Evolutionary conservation across 2,888 invertebrate genomes (phyloP).

Genomic region (Hybos culiciformis): DNA sequence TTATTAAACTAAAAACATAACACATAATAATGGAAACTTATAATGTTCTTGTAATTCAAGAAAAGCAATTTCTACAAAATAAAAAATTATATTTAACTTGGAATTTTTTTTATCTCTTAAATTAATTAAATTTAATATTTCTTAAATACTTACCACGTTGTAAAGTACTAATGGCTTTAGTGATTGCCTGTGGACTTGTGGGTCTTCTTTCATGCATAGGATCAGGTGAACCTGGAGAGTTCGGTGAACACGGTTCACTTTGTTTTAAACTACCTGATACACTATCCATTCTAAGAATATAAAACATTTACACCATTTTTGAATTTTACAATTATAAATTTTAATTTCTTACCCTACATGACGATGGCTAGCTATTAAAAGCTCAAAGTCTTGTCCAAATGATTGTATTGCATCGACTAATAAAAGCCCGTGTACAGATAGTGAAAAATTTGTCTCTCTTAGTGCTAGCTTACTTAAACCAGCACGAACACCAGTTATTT

Average conservation of each 20-base stretch:
- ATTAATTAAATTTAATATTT: too few relatives aligned
- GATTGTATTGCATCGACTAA: constrained; percentile 91
- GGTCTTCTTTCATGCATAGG: constrained; percentile 32
- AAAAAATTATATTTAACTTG: too few relatives aligned
- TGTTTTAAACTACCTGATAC: constrained; percentile 83
- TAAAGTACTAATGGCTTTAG: constrained; percentile 42
- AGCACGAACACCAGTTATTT: constrained; percentile 76
- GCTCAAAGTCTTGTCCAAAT: constrained; percentile 88
- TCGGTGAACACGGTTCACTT: constrained; percentile 83
- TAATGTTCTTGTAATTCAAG: too few relatives aligned
- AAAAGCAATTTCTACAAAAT: too few relatives aligned
- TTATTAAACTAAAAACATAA: too few relatives aligned
- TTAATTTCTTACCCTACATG: constrained; percentile 58
- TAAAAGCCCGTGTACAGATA: constrained; percentile 84
- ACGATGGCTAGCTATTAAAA: constrained; percentile 86
- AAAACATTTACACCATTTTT: background rate
- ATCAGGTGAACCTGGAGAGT: constrained; percentile 65
- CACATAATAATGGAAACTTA: too few relatives aligned
- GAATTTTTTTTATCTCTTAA: too few relatives aligned
- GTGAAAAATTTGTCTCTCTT: constrained; percentile 57
- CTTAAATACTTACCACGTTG: constrained; percentile 27
- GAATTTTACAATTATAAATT: background rate
- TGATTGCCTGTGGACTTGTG: constrained; percentile 42
- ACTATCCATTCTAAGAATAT: constrained; percentile 65
- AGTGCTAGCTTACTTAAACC: constrained; percentile 58